Evolutionary conservation across 2,888 invertebrate genomes (phyloP), one percentile per base, ranked within the genome.

Genomic region (Corbicula japonica): DNA sequence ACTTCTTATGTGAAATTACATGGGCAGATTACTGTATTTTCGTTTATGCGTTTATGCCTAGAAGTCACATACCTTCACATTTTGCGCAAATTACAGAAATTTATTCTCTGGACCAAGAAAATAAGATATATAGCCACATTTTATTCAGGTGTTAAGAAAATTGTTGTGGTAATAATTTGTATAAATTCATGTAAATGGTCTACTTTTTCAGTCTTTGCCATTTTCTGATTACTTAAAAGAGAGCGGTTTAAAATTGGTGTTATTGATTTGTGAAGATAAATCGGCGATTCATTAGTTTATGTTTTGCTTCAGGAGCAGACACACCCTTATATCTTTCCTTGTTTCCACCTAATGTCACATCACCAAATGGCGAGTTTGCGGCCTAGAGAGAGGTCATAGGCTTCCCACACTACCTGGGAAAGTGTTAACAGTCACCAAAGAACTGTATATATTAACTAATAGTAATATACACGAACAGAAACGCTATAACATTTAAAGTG

Each of bases 281-380:
- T 10, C 10, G 2, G 48, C 6, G 3, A n/a, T 3, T 46, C 1
- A 50, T 30, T 38, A 1, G 10, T 63, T 48, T 15, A 26, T 52
- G 15, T 2, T 23, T 5, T n/a, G 12, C 65, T 85, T 34, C 71
- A 86, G 88, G 88, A 44, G 88, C 88, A 8, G 87, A 86, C 32
- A 88, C 87, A 1, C 87, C 85, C 1, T 35, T 85, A 10, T 87
- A 87, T 50, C 70, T 87, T 8, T 86, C 88, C 18, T 56, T 88
- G 35, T 69, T 88, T 1, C 87, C 87, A 6, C 76, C 80, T 0
- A 68, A 80, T 32, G 69, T 70, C n/a, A 46, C 44, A 15, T 38
- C 48, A 28, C 88, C 86, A 2, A 81, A 81, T 26, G 87, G 88
- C 21, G 26, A 86, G 18, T 86, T 72, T 66, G 41, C 86, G 6